phyloP scores from a whole-genome alignment of 2,113 vertebrate genomes.

The Progne subis region DNA sequence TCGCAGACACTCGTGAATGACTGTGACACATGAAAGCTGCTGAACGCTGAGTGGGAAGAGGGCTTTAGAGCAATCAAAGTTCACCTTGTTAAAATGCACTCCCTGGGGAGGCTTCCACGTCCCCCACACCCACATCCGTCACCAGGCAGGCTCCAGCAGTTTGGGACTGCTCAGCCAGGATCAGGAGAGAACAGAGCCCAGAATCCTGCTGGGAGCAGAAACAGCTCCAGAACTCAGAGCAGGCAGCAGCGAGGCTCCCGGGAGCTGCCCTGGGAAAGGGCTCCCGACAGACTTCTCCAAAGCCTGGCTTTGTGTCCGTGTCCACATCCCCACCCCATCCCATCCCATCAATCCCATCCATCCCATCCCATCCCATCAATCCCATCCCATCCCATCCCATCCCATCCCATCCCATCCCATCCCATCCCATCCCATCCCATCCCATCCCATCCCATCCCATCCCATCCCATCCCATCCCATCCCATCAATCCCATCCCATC shows the following conservation, averaged over 20 bases:
- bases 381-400: not conserved
- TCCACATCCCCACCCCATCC: not conserved
- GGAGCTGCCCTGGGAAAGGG: not conserved
- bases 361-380: no score
- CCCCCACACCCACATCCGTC: not conserved
- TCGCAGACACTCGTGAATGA: accelerated
- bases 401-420: not conserved
- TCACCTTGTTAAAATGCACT: not conserved
- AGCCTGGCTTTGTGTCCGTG: not conserved
- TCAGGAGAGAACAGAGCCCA: not conserved
- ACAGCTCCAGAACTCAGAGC: accelerated
- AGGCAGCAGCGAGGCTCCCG: accelerated
- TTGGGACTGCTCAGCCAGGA: not conserved
- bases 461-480: no score
- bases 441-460: no score
- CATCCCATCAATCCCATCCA: accelerated
- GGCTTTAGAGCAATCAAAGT: not conserved
- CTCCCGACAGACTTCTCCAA: not conserved
- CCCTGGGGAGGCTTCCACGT: accelerated
- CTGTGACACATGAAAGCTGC: accelerated
- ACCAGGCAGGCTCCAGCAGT: accelerated
- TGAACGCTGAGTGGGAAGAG: accelerated
- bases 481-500: no score
- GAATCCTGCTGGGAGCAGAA: not conserved
- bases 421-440: not conserved